Conservation (phyloP, 2,888 invertebrate species). For the Ephialtes manifestator region DNA sequence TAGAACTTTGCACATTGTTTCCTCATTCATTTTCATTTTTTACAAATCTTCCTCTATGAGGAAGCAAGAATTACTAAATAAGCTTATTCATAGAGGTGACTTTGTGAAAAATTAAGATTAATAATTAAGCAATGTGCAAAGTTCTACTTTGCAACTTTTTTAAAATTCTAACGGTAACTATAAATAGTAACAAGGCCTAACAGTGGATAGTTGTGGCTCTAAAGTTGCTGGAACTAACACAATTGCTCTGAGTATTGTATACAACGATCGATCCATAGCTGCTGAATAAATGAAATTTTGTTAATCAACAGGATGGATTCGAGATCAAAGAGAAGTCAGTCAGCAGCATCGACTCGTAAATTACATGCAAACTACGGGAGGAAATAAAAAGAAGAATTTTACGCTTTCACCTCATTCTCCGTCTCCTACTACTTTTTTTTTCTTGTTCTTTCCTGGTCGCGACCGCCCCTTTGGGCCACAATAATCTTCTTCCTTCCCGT, state of each 20-base stretch:
- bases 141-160: too few relatives aligned
- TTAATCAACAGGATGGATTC: slow-evolving; percentile 66
- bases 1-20: too few relatives aligned
- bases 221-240: too few relatives aligned
- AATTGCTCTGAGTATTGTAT: background rate
- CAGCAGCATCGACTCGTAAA: slow-evolving; percentile 58
- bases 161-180: too few relatives aligned
- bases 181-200: too few relatives aligned
- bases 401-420: slow-evolving; percentile 69
- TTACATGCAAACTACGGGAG: slow-evolving; percentile 78
- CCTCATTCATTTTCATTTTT: too few relatives aligned
- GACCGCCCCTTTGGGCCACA: slow-evolving; percentile 51
- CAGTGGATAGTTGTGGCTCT: too few relatives aligned
- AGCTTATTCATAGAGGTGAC: too few relatives aligned
- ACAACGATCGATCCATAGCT: slow-evolving; percentile 31
- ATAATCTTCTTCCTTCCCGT: slow-evolving; percentile 79
- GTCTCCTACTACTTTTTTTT: slow-evolving; percentile 8
- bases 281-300: slow-evolving; percentile 62
- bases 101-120: too few relatives aligned
- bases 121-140: too few relatives aligned
- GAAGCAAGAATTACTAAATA: too few relatives aligned
- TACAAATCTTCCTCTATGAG: too few relatives aligned
- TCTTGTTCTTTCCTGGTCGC: slow-evolving; percentile 17
- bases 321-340: slow-evolving; percentile 75
- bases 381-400: slow-evolving; percentile 74